Base-by-base conservation (phyloP, 2,888 invertebrate species). In the Rhagophthalmus giganteus region DNA sequence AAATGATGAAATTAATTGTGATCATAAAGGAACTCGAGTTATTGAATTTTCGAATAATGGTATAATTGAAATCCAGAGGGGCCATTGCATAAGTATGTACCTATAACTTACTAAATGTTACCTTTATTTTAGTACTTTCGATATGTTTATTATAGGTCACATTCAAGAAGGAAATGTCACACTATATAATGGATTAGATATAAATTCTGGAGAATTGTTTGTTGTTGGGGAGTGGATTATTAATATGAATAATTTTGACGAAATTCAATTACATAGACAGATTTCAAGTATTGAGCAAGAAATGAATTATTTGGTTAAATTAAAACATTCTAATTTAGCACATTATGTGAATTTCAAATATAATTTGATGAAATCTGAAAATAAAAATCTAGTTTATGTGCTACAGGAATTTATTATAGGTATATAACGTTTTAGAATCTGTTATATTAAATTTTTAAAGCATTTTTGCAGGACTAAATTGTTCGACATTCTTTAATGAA, bases 221-320 rank as follows among this genome's bases (percentile, higher is more conserved):
- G 82, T 86, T 16, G 78, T 90, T 8, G 85, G 84, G 14, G 90
- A 92, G 70, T 94, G 93, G 93, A 78, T 74, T 30, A 74, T 88
- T 3, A 78, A 73, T 69, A 71, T 65, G 46, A 75, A 50, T 70
- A 73, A 72, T 72, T 48, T 60, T 40, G 73, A 74, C 54, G 49
- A 69, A n/a, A 68, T 69, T 20, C 65, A 76, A 0, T 71, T 80
- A 1, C 76, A 78, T 54, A 79, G 78, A 39, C 82, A 88, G 73
- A 71, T 90, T 2, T 76, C 76, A 27, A 79, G 80, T 52, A 80
- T 93, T 35, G 91, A 94, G 63, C 87, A 88, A 67, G 94, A 94
- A 72, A 76, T 93, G 25, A 82, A 83, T 65, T 79, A 84, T 12
- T 77, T 93, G 49, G 78, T 83, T 10, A 83, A 84, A 60, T 68